Evolutionary conservation across 2,797 vertebrate species (phyloP), one percentile per base, ranked within the genome.

Genomic region (Aphelocoma californica): DNA sequence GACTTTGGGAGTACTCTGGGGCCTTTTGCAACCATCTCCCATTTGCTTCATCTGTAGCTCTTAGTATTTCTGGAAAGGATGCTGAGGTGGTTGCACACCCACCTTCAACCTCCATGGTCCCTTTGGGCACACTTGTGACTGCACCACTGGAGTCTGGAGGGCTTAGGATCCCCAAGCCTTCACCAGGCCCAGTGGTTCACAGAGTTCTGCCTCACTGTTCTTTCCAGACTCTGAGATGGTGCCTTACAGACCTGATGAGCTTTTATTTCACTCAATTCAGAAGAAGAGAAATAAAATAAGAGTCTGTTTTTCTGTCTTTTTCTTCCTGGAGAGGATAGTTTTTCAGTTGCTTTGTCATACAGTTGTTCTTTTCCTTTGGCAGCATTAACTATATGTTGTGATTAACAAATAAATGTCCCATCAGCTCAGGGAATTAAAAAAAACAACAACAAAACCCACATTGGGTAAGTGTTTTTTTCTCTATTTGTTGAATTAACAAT

Each of bases 361-460:
- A 36, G 21, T 34, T 81, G 40, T 8, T 34, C 10, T 72, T 44
- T 65, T 96, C 26, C 26, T 88, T 65, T 65, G 44, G 19, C 53
- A 84, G 44, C 29, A 34, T 77, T 90, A 89, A 79, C 44, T 81
- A 7, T 31, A 71, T 61, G 53, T 38, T 21, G 42, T 53, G 58
- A 82, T 80, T 80, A 92, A 83, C 65, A 96, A 92, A 86, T 73
- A 91, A 82, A 77, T 61, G 29, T 83, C 36, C 72, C 51, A 29
- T 72, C 66, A 74, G 28, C 57, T 79, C 38, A 62, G 50, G 47
- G 70, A 90, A 86, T 78, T 53, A 24, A 83, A 57, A 56, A 66
- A 17, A 14, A 7, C 7, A 23, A 29, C 25, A 45, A 20, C 14
- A 78, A 65, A 79, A 18, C 2, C 29, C 23, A 36, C 36, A 45